These are phyloP conservation scores for Drosophila monieri DNA, from an alignment of 2,888 invertebrate genomes.

Conservation along the genomic window DNA sequence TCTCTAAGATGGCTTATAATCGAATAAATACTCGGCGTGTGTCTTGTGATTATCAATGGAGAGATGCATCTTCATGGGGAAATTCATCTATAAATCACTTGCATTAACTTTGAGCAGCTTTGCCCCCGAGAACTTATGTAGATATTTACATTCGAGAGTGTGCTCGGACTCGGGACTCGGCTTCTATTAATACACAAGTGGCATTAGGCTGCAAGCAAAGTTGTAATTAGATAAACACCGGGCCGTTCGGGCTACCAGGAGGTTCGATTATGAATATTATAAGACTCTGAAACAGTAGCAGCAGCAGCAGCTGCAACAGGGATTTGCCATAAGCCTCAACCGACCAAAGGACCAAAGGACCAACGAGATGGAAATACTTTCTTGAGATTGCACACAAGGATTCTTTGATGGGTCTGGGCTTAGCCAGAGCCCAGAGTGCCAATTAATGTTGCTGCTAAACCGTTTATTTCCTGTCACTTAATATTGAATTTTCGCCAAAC, in stretches of 20 bases:
- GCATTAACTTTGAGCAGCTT: conserved; percentile 56
- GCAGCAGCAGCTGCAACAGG: conserved; percentile 23
- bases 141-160: conserved; percentile 4
- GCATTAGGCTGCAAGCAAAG: conserved; percentile 64
- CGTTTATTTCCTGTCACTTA: conserved; percentile 38
- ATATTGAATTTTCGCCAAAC: conserved; percentile 18
- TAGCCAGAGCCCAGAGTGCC: conserved; percentile 22
- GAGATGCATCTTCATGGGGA: conserved; percentile 39
- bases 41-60: conserved; percentile 63
- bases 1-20: conserved; percentile 59
- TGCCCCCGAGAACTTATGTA: conserved; percentile 17
- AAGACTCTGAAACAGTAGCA: conserved; percentile 17
- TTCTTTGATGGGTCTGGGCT: conserved; percentile 14
- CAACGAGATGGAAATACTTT: conserved; percentile 6
- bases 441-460: conserved; percentile 54
- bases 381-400: conserved; percentile 4
- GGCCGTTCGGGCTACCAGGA: conserved; percentile 2
- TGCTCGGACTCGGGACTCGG: background rate
- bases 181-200: conserved; percentile 72
- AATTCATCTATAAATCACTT: conserved; percentile 72
- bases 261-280: conserved; percentile 45
- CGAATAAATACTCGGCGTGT: conserved; percentile 65
- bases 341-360: conserved; percentile 13
- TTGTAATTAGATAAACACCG: conserved; percentile 51
- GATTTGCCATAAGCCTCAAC: conserved; percentile 19